A percentile compares a stretch with the other conserved stretches of the same genome.
phyloP scores from a whole-genome alignment of 2,797 vertebrate species.

The Poeciliopsis gracilis region DNA sequence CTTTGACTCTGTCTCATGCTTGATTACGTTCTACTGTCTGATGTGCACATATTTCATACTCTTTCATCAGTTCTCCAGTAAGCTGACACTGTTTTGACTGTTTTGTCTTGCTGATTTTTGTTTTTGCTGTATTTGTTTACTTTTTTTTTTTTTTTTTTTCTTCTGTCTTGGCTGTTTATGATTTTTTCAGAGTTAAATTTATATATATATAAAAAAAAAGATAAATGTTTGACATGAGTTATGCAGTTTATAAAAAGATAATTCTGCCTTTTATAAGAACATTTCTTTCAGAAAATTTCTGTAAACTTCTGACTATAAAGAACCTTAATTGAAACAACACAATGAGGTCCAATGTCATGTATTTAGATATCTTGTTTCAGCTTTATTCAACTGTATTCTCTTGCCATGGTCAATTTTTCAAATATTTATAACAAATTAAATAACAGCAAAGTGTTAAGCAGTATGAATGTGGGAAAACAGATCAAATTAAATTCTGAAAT shows the following conservation, averaged over 20 bases:
- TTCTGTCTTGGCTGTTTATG: no score
- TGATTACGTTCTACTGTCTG: no score
- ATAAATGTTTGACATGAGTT: neutral
- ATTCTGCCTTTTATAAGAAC: neutral
- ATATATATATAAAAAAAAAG: no score
- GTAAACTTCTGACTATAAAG: neutral
- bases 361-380: neutral
- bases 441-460: neutral
- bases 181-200: no score
- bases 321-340: neutral
- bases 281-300: neutral
- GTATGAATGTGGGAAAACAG: neutral
- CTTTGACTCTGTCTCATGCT: no score
- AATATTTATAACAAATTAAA: neutral
- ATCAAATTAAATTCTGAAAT: neutral
- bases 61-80: no score
- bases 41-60: no score
- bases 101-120: no score
- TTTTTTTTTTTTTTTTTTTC: no score
- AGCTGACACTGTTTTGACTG: no score
- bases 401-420: neutral
- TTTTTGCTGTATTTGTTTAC: no score
- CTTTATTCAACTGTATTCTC: neutral
- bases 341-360: neutral
- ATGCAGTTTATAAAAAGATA: neutral